Percentiles rank a stretch among this genome's conserved stretches.
Conservation (phyloP, 2,888 invertebrate species). For the Rhagonycha lutea region DNA sequence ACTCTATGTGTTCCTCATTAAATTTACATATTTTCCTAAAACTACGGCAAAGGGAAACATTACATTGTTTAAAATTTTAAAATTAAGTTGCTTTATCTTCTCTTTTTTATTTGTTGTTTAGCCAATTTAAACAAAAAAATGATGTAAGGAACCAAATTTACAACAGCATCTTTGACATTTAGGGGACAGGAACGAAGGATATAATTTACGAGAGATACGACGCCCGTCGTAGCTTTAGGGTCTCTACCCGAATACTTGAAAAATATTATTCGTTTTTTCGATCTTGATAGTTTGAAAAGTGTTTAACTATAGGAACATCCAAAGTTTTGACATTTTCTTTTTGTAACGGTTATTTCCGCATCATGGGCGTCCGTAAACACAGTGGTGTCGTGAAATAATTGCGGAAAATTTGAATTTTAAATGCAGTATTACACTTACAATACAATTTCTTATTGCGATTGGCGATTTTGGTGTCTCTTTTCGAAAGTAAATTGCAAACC, state of each 20-base stretch:
- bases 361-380: no score
- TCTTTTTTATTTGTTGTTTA: neutral
- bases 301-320: no score
- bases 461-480: no score
- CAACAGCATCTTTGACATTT: neutral
- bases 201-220: neutral
- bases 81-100: neutral
- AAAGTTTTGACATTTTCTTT: no score
- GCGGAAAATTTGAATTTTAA: no score
- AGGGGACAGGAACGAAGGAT: neutral
- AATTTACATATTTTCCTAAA: slow-evolving; percentile 1
- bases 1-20: neutral
- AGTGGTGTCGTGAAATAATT: no score
- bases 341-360: no score
- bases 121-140: neutral
- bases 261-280: no score
- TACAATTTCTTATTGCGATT: no score
- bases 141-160: neutral
- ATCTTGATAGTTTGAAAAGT: no score
- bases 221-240: neutral
- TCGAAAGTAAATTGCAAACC: no score
- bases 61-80: neutral
- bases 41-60: neutral
- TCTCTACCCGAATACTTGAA: neutral
- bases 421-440: no score